Evolutionary conservation across 2,888 invertebrate genomes (phyloP).

Genomic region (Aelia acuminata): DNA sequence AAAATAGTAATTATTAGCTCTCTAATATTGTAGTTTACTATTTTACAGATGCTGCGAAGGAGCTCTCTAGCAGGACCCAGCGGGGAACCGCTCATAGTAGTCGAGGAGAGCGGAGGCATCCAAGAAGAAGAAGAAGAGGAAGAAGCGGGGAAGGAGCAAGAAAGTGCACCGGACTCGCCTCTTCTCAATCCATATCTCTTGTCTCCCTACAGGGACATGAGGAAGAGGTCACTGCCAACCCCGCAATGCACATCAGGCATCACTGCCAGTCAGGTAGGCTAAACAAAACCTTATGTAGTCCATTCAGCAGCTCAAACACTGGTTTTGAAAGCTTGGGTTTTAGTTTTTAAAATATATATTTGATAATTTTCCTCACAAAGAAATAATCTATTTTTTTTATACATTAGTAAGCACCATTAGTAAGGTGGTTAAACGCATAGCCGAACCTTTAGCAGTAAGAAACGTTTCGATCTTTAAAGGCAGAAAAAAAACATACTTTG

Average conservation of each 20-base stretch:
- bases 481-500: too few relatives aligned
- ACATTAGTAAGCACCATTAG: too few relatives aligned
- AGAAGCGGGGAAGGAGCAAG: constrained; percentile 67
- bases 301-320: too few relatives aligned
- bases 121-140: constrained; percentile 76
- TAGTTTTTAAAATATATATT: too few relatives aligned
- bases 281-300: not conserved
- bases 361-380: too few relatives aligned
- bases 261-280: constrained; percentile 81
- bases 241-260: constrained; percentile 88
- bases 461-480: too few relatives aligned
- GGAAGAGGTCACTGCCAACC: constrained; percentile 88
- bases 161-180: constrained; percentile 81
- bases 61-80: constrained; percentile 73
- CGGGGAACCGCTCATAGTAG: constrained; percentile 84
- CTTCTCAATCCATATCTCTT: constrained; percentile 83
- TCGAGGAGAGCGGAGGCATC: constrained; percentile 81
- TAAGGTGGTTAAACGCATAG: too few relatives aligned
- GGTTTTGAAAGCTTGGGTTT: too few relatives aligned
- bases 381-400: too few relatives aligned
- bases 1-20: not conserved
- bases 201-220: constrained; percentile 84
- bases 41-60: constrained; percentile 72
- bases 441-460: too few relatives aligned
- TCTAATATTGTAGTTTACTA: not conserved